These are phyloP conservation scores for Melieria omissa DNA, from an alignment of 2,888 invertebrate species.

Conservation along the genomic window DNA sequence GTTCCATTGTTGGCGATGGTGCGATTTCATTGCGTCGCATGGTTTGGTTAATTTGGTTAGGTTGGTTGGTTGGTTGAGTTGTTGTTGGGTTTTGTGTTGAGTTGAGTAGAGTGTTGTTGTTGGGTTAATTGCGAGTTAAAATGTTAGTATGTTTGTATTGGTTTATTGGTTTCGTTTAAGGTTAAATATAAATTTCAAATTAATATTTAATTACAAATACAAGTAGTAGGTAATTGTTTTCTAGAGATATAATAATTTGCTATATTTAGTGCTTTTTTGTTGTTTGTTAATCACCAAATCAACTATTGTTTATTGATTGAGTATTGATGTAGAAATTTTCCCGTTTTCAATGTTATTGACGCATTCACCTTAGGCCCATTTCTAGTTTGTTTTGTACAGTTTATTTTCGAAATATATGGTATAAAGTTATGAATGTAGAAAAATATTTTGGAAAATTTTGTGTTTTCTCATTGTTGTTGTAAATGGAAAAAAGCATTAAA, in stretches of 20 bases:
- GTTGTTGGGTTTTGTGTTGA: too few species aligned
- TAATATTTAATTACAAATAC: constrained; percentile 4
- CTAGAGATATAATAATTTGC: not conserved
- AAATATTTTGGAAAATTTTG: too few species aligned
- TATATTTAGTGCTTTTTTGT: constrained; percentile 62
- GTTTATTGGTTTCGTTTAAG: constrained; percentile 2
- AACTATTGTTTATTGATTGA: too few species aligned
- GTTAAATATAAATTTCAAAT: constrained; percentile 9
- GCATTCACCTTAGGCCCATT: too few species aligned
- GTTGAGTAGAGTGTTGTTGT: not conserved
- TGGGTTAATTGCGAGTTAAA: constrained; percentile 59
- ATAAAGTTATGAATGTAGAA: too few species aligned
- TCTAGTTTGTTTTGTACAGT: too few species aligned
- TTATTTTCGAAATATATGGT: too few species aligned
- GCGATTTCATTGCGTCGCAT: constrained; percentile 40
- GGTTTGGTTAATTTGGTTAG: constrained; percentile 27
- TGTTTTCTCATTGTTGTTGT: too few species aligned
- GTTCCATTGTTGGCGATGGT: constrained; percentile 28
- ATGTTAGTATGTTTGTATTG: constrained; percentile 35
- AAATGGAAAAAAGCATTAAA: too few species aligned
- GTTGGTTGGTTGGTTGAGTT: not conserved
- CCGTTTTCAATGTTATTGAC: too few species aligned
- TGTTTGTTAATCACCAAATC: constrained; percentile 46
- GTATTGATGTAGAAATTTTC: too few species aligned
- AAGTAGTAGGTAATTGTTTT: constrained; percentile 18